A percentile compares a stretch with the other conserved stretches of the same genome.
phyloP scores from a whole-genome alignment of 92 coral and sea anemone genomes.

The Nematostella vectensis region DNA sequence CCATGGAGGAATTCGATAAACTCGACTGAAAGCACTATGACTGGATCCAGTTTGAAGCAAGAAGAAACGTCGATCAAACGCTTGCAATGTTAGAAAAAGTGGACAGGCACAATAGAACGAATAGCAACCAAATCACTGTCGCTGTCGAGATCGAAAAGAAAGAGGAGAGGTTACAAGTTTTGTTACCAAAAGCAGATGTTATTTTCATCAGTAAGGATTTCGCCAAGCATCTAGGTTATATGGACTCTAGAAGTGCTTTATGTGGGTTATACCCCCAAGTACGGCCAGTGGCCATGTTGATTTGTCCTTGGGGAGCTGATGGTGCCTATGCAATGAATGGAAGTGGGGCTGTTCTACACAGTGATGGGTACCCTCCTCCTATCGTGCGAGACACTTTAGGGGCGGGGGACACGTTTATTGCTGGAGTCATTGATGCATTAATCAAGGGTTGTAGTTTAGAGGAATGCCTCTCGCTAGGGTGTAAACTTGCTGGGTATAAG shows the following conservation, averaged over 20 bases:
- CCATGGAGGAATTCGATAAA: conserved; percentile 41
- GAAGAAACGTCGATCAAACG: conserved; percentile 52
- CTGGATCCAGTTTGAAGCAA: conserved; percentile 90
- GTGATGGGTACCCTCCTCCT: conserved; percentile 63
- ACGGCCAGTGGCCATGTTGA: conserved; percentile 28
- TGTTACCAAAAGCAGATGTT: conserved; percentile 54
- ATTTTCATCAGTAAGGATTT: conserved; percentile 69
- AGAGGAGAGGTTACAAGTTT: conserved; percentile 25
- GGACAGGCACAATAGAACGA: conserved; percentile 27
- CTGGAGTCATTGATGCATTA: conserved; percentile 54
- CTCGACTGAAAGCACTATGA: conserved; percentile 39
- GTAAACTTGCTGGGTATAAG: conserved; percentile 69
- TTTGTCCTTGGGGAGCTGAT: conserved; percentile 74
- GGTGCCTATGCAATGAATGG: conserved; percentile 75
- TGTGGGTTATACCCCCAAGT: conserved; percentile 20
- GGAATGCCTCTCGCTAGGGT: conserved; percentile 62
- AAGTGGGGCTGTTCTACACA: conserved; percentile 26
- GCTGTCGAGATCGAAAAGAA: conserved; percentile 76
- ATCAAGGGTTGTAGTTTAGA: conserved; percentile 28
- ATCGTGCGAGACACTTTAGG: conserved; percentile 70
- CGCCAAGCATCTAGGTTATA: conserved; percentile 51
- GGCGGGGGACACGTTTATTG: conserved; percentile 90
- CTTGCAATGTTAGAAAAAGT: conserved; percentile 53
- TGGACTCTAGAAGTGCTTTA: conserved; percentile 44
- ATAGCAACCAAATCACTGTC: conserved; percentile 29